Evolutionary conservation across 2,888 invertebrate genomes (phyloP), one percentile per base, ranked within the genome.

Genomic region (Pherbina coryleti): DNA sequence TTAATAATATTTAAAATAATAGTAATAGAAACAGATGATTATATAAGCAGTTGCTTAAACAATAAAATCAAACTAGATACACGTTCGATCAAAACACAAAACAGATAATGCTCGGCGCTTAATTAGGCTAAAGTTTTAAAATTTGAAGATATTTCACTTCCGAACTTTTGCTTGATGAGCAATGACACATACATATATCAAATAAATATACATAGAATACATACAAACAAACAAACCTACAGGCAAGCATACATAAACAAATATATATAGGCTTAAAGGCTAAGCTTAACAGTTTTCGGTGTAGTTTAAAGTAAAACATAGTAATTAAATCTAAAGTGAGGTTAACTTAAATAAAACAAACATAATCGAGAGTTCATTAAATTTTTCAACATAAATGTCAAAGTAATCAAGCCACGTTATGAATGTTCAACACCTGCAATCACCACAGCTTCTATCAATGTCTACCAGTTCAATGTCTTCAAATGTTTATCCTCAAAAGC

Each of bases 401-500:
- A 25, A 25, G 14, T 44, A 2, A 19, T 31, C 37, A 55, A 44
- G 17, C 57, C n/a, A 57, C 7, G 55, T 55, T 31, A 51, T 49
- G 25, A 51, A 69, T 51, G 51, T 49, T 51, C 25, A 51, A 51
- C 22, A n/a, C 11, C 14, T 5, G 22, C 19, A 14, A 22, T 49
- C 22, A 4, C n/a, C 22, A 22, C 3, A 49, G 14, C 28, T 19
- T 5, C 14, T 25, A 17, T 31, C 14, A n/a, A n/a, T n/a, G n/a
- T n/a, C n/a, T n/a, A 17, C 9, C 22, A 22, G 72, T 31, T 57
- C 44, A 22, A n/a, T 8, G 64, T 31, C 34, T 11, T n/a, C 57
- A 70, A 57, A 72, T 72, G 72, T 60, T 72, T 57, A 72, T 72
- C 72, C 72, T 19, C 44, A 22, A 28, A 11, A 11, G 34, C 25